Conservation (phyloP, 2,113 vertebrate species). For the Sarotherodon lohbergeri region DNA sequence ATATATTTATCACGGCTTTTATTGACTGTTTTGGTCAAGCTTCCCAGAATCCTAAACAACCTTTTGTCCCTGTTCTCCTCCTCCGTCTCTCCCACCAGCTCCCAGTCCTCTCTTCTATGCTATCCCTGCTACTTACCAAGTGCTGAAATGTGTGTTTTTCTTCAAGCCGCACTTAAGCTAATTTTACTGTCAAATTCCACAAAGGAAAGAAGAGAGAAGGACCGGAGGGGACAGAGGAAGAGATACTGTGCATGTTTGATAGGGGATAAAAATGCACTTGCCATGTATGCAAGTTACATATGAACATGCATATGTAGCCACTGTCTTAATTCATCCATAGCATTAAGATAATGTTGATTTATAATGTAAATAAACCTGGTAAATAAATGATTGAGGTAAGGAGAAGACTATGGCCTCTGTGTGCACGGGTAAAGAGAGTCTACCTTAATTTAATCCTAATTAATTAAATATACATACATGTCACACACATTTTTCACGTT, state of each 20-base stretch:
- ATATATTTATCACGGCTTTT: background rate
- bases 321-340: background rate
- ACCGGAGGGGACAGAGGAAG: background rate
- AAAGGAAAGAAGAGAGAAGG: background rate
- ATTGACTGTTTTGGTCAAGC: background rate
- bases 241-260: slow-evolving; percentile 7
- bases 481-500: background rate
- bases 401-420: background rate
- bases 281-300: slow-evolving; percentile 7
- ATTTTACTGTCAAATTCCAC: slow-evolving; percentile 52
- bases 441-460: background rate
- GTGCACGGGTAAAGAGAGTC: background rate
- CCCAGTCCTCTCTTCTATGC: background rate
- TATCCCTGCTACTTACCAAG: slow-evolving; percentile 2
- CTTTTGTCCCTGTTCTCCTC: background rate
- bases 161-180: slow-evolving; percentile 51
- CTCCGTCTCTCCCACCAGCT: background rate
- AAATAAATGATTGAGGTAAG: background rate
- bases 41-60: background rate
- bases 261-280: slow-evolving; percentile 31
- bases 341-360: background rate
- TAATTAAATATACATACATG: background rate
- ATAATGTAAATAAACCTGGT: background rate
- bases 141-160: slow-evolving; percentile 57
- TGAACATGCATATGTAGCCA: background rate